These are phyloP conservation scores for Gopherus evgoodei DNA, from an alignment of 2,113 vertebrate genomes.

Conservation along the genomic window DNA sequence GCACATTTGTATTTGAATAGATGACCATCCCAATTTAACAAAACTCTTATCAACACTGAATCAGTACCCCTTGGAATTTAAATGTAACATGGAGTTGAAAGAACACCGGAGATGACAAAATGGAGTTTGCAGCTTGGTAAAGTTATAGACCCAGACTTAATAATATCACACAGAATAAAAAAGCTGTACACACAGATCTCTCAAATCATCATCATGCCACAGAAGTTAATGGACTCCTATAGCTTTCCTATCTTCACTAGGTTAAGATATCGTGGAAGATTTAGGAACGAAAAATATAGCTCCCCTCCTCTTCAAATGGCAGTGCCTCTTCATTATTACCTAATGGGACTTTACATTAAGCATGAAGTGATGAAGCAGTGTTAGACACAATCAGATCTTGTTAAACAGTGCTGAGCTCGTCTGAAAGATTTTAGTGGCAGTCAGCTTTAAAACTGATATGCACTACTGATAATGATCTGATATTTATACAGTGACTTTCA, in stretches of 20 bases:
- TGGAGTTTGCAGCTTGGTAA: background rate
- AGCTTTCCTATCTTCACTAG: background rate
- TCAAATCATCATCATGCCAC: background rate
- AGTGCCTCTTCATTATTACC: background rate
- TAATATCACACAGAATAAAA: background rate
- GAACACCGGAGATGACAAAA: background rate
- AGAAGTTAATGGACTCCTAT: background rate
- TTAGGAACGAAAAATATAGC: background rate
- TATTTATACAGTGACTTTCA: background rate
- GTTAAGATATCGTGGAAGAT: background rate
- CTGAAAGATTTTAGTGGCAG: background rate
- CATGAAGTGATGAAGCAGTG: background rate
- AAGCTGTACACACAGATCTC: background rate
- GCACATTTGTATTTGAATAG: background rate
- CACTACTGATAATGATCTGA: background rate
- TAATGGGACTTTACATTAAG: background rate
- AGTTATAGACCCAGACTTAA: background rate
- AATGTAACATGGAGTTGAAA: background rate
- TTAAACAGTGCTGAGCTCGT: background rate
- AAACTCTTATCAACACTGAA: background rate
- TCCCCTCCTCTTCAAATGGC: background rate
- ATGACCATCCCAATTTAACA: background rate
- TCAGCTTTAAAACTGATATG: background rate
- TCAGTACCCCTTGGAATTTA: background rate
- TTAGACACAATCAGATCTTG: background rate